phyloP scores from a whole-genome alignment of 2,113 vertebrate species.

The Nematolebias whitei region DNA sequence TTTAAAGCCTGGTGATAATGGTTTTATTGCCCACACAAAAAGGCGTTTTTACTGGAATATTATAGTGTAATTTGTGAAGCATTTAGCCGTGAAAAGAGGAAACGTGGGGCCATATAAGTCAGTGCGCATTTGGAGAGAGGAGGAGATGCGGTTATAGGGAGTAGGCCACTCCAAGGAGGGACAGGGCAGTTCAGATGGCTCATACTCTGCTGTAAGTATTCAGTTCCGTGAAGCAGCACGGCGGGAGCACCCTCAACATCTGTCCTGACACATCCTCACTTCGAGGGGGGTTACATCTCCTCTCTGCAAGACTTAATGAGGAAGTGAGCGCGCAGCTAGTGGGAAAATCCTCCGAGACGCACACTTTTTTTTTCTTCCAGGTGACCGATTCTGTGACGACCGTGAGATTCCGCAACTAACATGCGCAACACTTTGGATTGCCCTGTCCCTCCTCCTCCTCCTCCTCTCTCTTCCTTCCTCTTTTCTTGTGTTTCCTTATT shows the following conservation, averaged over 20 bases:
- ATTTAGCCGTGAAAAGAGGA: conserved; percentile 5
- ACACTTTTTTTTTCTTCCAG: conserved; percentile 29
- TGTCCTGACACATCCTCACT: conserved; percentile 52
- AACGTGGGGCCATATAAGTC: conserved; percentile 46
- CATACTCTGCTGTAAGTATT: conserved; percentile 75
- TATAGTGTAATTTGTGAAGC: background rate
- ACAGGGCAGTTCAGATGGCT: conserved; percentile 76
- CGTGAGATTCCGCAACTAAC: conserved; percentile 74
- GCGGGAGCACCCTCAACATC: conserved; percentile 65
- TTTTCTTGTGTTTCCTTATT: conserved; percentile 80
- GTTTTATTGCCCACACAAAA: background rate
- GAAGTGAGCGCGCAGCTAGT: conserved; percentile 43
- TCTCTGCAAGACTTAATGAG: conserved; percentile 52
- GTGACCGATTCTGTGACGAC: conserved; percentile 66
- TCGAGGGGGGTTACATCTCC: conserved; percentile 50
- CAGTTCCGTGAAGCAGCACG: conserved; percentile 59
- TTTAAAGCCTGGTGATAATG: background rate
- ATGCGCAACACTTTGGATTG: conserved; percentile 72
- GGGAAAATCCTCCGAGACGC: conserved; percentile 35
- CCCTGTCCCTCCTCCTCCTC: conserved; percentile 33
- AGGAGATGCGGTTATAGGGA: conserved; percentile 81
- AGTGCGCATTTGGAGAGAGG: conserved; percentile 70
- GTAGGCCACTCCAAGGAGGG: conserved; percentile 76
- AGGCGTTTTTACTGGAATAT: background rate
- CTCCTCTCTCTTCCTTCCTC: conserved; percentile 47